Base-by-base conservation (phyloP, 1,140 invertebrate genomes). In the Drosophila guanche region DNA sequence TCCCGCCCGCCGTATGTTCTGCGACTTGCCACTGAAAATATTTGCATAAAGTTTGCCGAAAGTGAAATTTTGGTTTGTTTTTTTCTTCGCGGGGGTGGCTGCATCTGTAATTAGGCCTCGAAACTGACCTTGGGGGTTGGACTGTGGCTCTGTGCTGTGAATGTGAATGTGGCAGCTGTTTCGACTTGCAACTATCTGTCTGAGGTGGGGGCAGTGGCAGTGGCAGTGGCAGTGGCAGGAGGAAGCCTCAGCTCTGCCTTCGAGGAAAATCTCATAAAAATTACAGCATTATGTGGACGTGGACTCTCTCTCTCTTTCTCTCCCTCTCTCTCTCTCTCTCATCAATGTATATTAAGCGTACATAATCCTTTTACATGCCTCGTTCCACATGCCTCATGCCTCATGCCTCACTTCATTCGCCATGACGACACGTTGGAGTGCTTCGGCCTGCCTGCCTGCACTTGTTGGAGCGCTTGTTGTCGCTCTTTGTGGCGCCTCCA, bases 301-400 rank as follows among this genome's bases (percentile, higher is more conserved):
- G 40, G 37, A 45, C n/a, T 20, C 16, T 20, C 16, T 20, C 16
- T 20, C 16, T 20, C 16, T 20, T 1, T 20, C 16, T 20, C 16
- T 20, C 16, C 1, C 16, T 20, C 16, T 20, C 16, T 20, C 16
- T 20, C 16, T 1, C 16, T 20, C 16, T 46, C 83, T 88, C 83
- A 88, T 88, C 83, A 88, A 88, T 88, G 83, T 10, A 83, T 88
- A 88, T 88, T 88, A 88, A 88, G 79, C 79, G 84, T 72, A 72
- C 83, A 79, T 88, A 88, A 88, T 88, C 83, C 83, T 83, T 88
- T 88, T 88, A 88, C 84, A 37, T 37, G 33, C 33, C 33, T 37
- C 33, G 8, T 78, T 70, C 58, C 75, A 75, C 43, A 20, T 20
- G 16, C 75, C 70, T 76, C 73, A 71, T n/a, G n/a, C n/a, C n/a